Base-by-base conservation (phyloP, 2,888 invertebrate genomes). In the Leucania comma region DNA sequence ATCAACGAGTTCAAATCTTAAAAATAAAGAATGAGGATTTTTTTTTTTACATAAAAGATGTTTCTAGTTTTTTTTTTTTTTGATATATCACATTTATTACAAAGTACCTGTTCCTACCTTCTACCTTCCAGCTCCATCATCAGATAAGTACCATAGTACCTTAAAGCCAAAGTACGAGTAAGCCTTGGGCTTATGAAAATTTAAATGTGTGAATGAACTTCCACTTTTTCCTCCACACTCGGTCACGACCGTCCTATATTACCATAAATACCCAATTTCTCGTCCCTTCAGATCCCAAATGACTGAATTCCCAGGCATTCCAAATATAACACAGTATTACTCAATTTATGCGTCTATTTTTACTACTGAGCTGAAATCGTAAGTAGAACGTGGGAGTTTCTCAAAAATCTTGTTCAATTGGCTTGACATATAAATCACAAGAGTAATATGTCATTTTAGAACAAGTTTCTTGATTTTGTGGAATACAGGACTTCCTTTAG, bases 361-460 rank as follows among this genome's bases (percentile, higher is more conserved):
- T 60, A 57, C 0, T n/a, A 20, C 29, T 20, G 50, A 78, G 72
- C 75, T 60, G 29, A 60, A 56, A 59, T 51, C 22, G 46, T 64
- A 60, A 62, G 48, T 32, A 50, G 35, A 22, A 35, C 42, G 64
- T 75, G 60, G 78, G 78, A 42, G 70, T 64, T 71, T 64, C 63
- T 63, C 54, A 64, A 78, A 77, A 77, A 75, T 53, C 38, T 53
- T 62, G 51, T 75, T 58, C 61, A 69, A 77, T 77, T 62, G 58
- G 38, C 61, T 50, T 77, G 29, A 32, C 62, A 62, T 57, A 76
- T 75, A 75, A 53, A 77, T 77, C 58, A 77, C 48, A n/a, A 32
- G 1, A 56, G 53, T 2, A 46, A 24, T 61, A 56, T 76, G 59
- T 74, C 69, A 57, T 58, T 6, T 74, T 38, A 10, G 46, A 56